Conservation (phyloP, 2,888 invertebrate species). For the Lingula anatina region DNA sequence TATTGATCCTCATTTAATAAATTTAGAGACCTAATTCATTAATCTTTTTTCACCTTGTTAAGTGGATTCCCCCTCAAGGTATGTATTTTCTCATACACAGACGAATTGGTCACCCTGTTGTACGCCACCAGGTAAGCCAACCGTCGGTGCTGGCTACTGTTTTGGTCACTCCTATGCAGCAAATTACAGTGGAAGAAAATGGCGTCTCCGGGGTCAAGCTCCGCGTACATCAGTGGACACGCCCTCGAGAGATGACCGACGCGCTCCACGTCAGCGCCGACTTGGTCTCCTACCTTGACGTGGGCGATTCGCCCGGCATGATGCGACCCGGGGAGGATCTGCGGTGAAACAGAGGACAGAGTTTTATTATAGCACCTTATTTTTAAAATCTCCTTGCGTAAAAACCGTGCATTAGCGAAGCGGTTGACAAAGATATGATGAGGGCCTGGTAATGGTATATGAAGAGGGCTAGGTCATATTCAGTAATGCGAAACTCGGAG, state of each 20-base stretch:
- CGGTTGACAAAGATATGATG: too few relatives aligned
- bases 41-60: constrained; percentile 5
- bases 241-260: too few relatives aligned
- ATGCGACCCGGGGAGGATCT: constrained; percentile 12
- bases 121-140: constrained; percentile 9
- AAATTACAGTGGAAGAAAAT: constrained; percentile 12
- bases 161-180: constrained; percentile 10
- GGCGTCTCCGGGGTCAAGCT: constrained; percentile 6
- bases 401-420: too few relatives aligned
- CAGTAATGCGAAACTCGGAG: too few relatives aligned
- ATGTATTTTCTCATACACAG: constrained; percentile 7
- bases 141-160: constrained; percentile 5
- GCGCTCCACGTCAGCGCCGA: constrained; percentile 11
- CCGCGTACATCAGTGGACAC: too few relatives aligned
- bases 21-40: too few relatives aligned
- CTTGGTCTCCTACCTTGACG: constrained; percentile 9
- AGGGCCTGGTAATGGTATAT: too few relatives aligned
- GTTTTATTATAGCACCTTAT: too few relatives aligned
- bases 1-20: too few relatives aligned
- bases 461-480: too few relatives aligned
- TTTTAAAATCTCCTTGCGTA: too few relatives aligned
- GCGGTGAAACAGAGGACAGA: too few relatives aligned
- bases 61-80: constrained; percentile 6
- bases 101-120: constrained; percentile 9
- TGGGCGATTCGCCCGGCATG: constrained; percentile 11